Evolutionary conservation across 1,140 invertebrate genomes (phyloP), one percentile per base, ranked within the genome.

Genomic region (Calosoma granatense): DNA sequence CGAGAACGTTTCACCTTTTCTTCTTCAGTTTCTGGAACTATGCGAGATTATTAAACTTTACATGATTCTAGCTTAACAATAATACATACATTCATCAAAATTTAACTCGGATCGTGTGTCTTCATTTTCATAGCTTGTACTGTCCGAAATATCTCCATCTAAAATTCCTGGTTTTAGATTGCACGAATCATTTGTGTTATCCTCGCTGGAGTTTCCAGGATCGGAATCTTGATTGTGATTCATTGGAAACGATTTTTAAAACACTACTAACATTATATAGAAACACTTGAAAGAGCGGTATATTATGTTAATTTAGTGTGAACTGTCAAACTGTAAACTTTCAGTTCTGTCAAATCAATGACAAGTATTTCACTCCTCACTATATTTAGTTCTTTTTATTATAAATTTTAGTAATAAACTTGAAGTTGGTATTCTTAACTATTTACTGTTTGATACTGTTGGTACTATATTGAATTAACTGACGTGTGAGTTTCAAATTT

Each of bases 41-140:
- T 15, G 65, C 53, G 43, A 41, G 53, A 59, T 20, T 54, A 11
- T 9, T 53, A 43, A 43, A 54, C 41, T 59, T 59, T 22, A 4
- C 2, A 56, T 11, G 2, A 57, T 36, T 23, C 30, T 39, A 51
- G 54, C 53, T 53, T 22, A 30, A 51, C 53, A 53, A 47, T 26
- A 17, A 56, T 60, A 63, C 60, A 59, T 70, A 77, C 74, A 65
- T 65, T 68, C 69, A 62, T 76, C 76, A 63, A 78, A 78, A 57
- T 68, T 75, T 11, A 78, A 63, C 60, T 75, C 71, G 14, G 67
- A 69, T 56, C 69, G 57, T 12, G 67, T 72, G 63, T 72, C 70
- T 56, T 64, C 62, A 56, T 63, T 62, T 60, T 67, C 61, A 22
- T 26, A 19, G 36, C 17, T 47, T 30, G 26, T 14, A 47, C 17